A percentile compares a stretch with the other conserved stretches of the same genome.
Evolutionary conservation across 2,113 vertebrate species (phyloP).

Genomic region (Labeo rohita): DNA sequence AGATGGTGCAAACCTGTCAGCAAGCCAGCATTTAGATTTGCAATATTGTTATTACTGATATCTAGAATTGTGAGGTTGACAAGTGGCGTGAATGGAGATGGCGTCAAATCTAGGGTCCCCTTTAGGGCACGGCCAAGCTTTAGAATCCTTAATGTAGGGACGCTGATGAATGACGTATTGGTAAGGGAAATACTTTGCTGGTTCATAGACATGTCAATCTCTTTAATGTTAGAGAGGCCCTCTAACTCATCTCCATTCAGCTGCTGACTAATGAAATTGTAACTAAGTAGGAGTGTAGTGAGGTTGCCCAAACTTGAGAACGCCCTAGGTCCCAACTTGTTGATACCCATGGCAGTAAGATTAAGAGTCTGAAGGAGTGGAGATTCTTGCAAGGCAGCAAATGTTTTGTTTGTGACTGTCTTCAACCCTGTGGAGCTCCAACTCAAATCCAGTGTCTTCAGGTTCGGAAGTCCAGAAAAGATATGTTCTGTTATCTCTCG

Average conservation of each 20-base stretch:
- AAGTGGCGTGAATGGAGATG: slow-evolving; percentile 84
- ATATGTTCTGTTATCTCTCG: slow-evolving; percentile 72
- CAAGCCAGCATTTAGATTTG: slow-evolving; percentile 80
- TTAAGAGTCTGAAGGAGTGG: slow-evolving; percentile 84
- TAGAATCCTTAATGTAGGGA: slow-evolving; percentile 80
- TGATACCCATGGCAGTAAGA: slow-evolving; percentile 80
- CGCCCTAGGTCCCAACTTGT: slow-evolving; percentile 71
- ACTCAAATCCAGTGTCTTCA: slow-evolving; percentile 81
- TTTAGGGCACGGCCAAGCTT: slow-evolving; percentile 81
- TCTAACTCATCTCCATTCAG: slow-evolving; percentile 86
- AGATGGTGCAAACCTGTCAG: slow-evolving; percentile 82
- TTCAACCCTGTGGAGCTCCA: slow-evolving; percentile 73
- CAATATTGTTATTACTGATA: slow-evolving; percentile 95
- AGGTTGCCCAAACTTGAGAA: slow-evolving; percentile 82
- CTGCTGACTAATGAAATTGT: slow-evolving; percentile 85
- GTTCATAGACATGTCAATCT: slow-evolving; percentile 86
- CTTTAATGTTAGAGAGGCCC: slow-evolving; percentile 80
- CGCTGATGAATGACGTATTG: slow-evolving; percentile 78
- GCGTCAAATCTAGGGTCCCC: slow-evolving; percentile 71
- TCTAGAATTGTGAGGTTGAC: slow-evolving; percentile 84
- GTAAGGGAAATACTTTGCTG: slow-evolving; percentile 76
- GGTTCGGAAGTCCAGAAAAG: slow-evolving; percentile 83
- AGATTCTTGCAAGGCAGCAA: slow-evolving; percentile 83
- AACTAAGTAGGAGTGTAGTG: slow-evolving; percentile 80
- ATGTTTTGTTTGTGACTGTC: slow-evolving; percentile 81